A percentile compares a stretch with the other conserved stretches of the same genome.
Evolutionary conservation across 2,113 vertebrate species (phyloP).

Genomic region (Apteryx owenii): DNA sequence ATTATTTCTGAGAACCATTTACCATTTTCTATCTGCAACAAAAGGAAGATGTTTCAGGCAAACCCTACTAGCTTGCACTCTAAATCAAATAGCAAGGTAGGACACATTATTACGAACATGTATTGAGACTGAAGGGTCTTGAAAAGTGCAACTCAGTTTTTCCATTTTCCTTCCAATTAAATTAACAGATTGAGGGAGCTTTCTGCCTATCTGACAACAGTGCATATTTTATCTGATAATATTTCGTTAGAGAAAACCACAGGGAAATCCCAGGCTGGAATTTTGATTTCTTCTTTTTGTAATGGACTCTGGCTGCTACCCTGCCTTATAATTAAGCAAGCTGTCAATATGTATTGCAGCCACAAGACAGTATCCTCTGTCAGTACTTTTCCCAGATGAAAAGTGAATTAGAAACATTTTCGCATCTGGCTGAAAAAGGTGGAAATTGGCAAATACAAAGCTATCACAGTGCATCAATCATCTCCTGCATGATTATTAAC

Average conservation of each 20-base stretch:
- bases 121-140: neutral
- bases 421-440: neutral
- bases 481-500: neutral
- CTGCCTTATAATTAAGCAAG: slow-evolving; percentile 29
- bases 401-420: neutral
- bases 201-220: neutral
- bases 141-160: slow-evolving; percentile 2
- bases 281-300: slow-evolving; percentile 24
- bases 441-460: neutral
- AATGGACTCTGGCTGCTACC: neutral
- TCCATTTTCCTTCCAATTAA: slow-evolving; percentile 38
- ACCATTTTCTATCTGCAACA: neutral
- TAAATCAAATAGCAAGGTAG: slow-evolving; percentile 29
- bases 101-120: neutral
- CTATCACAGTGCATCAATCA: neutral
- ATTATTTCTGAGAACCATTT: slow-evolving; percentile 6
- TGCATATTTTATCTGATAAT: neutral
- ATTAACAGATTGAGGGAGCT: neutral
- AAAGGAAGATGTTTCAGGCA: neutral
- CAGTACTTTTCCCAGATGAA: neutral
- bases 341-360: slow-evolving; percentile 2
- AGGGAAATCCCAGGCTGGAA: slow-evolving; percentile 11
- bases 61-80: neutral
- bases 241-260: slow-evolving; percentile 9
- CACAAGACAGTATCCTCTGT: neutral